Evolutionary conservation across 2,888 invertebrate species (phyloP).

Genomic region (Monochamus alternatus): DNA sequence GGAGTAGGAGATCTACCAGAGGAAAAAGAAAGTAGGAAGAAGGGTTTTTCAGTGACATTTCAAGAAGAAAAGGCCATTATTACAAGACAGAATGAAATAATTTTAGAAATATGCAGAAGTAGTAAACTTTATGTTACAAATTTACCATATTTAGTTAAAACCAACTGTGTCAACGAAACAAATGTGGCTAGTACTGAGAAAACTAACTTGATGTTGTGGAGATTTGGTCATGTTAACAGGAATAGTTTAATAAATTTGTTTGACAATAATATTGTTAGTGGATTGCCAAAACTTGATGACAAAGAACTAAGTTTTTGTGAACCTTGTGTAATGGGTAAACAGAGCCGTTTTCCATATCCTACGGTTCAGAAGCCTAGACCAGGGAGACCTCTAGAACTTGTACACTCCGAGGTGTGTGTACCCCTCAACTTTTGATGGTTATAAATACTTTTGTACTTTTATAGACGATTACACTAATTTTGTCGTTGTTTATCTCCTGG

Average conservation of each 20-base stretch:
- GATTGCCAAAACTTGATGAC: not conserved
- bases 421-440: not conserved
- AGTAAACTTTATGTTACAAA: not conserved
- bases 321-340: not conserved
- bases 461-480: constrained; percentile 1
- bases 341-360: not conserved
- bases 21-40: not conserved
- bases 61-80: not conserved
- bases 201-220: not conserved
- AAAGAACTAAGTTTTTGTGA: constrained; percentile 6
- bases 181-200: no score
- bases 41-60: not conserved
- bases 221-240: not conserved
- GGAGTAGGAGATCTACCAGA: not conserved
- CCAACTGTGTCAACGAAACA: not conserved
- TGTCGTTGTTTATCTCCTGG: not conserved
- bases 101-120: not conserved
- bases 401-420: constrained; percentile 1
- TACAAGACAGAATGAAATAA: not conserved
- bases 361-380: not conserved
- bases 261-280: not conserved
- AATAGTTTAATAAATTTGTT: not conserved
- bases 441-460: not conserved
- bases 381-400: not conserved
- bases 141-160: not conserved